Conservation (phyloP, 2,888 invertebrate genomes). For the Phaedon cochleariae region DNA sequence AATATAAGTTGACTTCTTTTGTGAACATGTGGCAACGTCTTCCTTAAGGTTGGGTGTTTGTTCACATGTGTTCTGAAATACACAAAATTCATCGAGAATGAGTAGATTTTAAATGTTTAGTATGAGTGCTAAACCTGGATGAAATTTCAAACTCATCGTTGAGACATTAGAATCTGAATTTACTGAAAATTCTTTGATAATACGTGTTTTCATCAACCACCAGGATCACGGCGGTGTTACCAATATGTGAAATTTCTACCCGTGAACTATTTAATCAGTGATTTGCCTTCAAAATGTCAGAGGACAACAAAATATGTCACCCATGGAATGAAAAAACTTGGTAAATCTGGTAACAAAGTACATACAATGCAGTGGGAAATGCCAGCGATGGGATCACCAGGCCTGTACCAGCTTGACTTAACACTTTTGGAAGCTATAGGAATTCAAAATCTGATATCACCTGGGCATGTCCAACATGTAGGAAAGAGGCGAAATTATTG, state of each 20-base stretch:
- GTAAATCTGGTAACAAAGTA: too few species aligned
- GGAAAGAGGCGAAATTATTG: constrained; percentile 5
- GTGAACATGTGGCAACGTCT: too few species aligned
- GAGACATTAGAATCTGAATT: constrained; percentile 1
- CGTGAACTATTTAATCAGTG: too few species aligned
- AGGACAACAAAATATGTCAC: too few species aligned
- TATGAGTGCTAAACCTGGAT: not conserved
- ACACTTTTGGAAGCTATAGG: constrained; percentile 15
- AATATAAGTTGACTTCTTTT: too few species aligned
- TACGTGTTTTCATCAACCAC: not conserved
- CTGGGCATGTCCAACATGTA: constrained; percentile 1
- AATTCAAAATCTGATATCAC: constrained; percentile 3
- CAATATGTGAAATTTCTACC: not conserved
- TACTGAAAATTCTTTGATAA: not conserved
- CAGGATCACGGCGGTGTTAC: not conserved
- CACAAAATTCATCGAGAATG: not conserved
- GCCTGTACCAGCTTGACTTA: constrained; percentile 7
- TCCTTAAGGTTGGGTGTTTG: too few species aligned
- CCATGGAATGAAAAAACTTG: too few species aligned
- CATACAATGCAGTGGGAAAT: too few species aligned
- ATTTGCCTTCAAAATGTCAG: too few species aligned
- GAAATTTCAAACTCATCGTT: not conserved
- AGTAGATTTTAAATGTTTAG: not conserved
- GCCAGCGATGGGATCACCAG: too few species aligned
- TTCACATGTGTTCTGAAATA: not conserved